Evolutionary conservation across 2,797 vertebrate genomes (phyloP), one percentile per base, ranked within the genome.

Genomic region (Phrynocephalus forsythii): DNA sequence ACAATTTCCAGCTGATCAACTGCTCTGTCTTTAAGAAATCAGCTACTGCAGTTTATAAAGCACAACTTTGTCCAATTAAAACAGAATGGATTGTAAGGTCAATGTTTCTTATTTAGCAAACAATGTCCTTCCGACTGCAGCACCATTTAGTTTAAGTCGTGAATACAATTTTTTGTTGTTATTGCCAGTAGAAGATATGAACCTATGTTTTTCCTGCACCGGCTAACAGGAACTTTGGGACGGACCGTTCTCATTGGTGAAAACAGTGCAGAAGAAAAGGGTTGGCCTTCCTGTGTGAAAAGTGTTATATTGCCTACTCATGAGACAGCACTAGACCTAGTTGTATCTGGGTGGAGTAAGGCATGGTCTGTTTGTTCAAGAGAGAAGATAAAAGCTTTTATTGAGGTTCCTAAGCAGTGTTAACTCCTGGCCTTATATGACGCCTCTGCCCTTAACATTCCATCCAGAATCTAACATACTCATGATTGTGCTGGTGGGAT

Each of bases 61-160:
- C 38, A 10, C 30, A 76, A 68, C 16, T 30, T 24, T 60, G 10
- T 87, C 80, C 48, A 83, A 83, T 78, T 77, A 71, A 87, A 79
- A 66, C 33, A 44, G 28, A 87, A 6, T 67, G 71, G 28, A 72
- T n/a, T 38, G 18, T 56, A 26, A 60, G 7, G 24, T 28, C 50
- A 44, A 15, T 3, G 52, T 33, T 78, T 71, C 50, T 26, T 83
- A 22, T 60, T n/a, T 33, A 71, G 22, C n/a, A 48, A 78, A 75
- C 3, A 67, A 44, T 56, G 22, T 69, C 30, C 2, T 22, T 20
- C 66, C 67, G 52, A 30, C 60, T 76, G 71, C 24, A 87, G 5
- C 80, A 26, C 5, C 44, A 30, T 38, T 76, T 76, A 52, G 2
- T 18, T 66, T 5, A 18, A 33, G 11, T 52, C 7, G 6, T 8